Evolutionary conservation across 2,888 invertebrate species (phyloP).

Genomic region (Lasioglossum figueresi): DNA sequence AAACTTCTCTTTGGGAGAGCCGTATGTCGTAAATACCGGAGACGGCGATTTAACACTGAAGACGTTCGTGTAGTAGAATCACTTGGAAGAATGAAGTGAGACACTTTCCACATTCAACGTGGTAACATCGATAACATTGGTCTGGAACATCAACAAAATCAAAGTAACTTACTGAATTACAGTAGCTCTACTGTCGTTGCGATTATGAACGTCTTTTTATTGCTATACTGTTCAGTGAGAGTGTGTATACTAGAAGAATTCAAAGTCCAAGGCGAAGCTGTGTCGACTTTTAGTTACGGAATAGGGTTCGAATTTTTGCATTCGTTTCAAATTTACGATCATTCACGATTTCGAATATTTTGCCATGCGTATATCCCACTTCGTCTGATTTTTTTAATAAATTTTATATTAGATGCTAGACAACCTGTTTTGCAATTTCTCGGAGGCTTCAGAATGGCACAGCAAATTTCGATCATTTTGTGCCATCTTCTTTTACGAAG

Average conservation of each 20-base stretch:
- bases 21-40: constrained; percentile 12
- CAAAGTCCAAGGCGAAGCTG: not conserved
- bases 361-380: not conserved
- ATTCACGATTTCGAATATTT: not conserved
- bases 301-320: not conserved
- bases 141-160: not conserved
- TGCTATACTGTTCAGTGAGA: not conserved
- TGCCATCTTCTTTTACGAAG: not conserved
- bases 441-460: not conserved
- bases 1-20: not conserved
- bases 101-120: not conserved
- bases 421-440: not conserved
- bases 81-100: constrained; percentile 15
- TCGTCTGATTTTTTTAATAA: not conserved
- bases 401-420: not conserved
- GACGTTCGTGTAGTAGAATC: constrained; percentile 1
- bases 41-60: constrained; percentile 7
- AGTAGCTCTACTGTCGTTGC: not conserved
- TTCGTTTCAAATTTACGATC: not conserved
- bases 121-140: not conserved
- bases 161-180: not conserved
- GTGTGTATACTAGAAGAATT: not conserved
- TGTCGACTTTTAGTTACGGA: not conserved
- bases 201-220: not conserved
- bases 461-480: not conserved